These are phyloP conservation scores for Heliopora coerulea DNA, from an alignment of 92 coral and sea anemone species.

Conservation along the genomic window DNA sequence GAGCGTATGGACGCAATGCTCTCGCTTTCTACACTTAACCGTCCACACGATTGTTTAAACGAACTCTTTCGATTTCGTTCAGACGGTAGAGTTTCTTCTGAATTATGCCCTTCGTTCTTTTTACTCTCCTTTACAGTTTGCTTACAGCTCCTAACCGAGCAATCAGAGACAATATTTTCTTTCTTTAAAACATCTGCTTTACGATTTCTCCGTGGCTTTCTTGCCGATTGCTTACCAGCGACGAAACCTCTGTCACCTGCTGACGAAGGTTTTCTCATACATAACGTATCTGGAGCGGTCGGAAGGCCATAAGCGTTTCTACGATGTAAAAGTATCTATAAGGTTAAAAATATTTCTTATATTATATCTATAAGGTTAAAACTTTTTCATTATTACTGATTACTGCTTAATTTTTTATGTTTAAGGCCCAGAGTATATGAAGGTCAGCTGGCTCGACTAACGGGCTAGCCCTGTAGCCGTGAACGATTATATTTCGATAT, in stretches of 20 bases:
- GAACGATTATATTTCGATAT: too few relatives aligned
- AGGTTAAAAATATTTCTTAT: not conserved
- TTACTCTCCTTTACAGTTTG: too few relatives aligned
- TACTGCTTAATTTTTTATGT: too few relatives aligned
- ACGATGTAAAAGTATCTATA: slow-evolving; percentile 75
- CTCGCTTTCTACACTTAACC: slow-evolving; percentile 18
- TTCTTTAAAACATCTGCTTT: not conserved
- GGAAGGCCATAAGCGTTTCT: slow-evolving; percentile 86
- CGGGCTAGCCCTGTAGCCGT: too few relatives aligned
- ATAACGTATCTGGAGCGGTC: not conserved
- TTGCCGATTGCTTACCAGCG: not conserved
- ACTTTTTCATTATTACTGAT: too few relatives aligned
- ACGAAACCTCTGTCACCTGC: not conserved
- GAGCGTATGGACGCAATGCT: slow-evolving; percentile 34
- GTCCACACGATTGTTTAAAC: slow-evolving; percentile 16
- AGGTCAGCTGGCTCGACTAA: too few relatives aligned
- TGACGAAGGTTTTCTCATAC: not conserved
- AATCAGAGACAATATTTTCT: too few relatives aligned
- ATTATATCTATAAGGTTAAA: too few relatives aligned
- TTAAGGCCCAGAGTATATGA: too few relatives aligned
- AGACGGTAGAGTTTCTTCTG: not conserved
- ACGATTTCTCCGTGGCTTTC: not conserved
- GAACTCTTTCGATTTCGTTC: not conserved
- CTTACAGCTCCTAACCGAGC: too few relatives aligned
- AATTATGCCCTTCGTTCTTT: too few relatives aligned